A percentile compares a stretch with the other conserved stretches of the same genome.
Conservation (phyloP, 2,888 invertebrate species). For the Hofmannophila pseudospretella region DNA sequence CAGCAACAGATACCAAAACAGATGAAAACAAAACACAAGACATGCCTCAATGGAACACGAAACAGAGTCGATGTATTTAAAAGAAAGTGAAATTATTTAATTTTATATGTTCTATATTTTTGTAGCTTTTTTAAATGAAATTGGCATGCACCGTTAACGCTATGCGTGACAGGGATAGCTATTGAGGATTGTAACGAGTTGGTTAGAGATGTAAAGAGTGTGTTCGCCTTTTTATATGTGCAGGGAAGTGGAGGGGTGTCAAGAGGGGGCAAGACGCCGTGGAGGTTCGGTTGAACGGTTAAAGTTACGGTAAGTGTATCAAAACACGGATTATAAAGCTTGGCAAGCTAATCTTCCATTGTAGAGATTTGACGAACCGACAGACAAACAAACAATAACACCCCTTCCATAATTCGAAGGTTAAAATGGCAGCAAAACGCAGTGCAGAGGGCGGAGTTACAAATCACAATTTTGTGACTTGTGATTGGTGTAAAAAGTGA, state of each 20-base stretch:
- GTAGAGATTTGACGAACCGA: too few species aligned
- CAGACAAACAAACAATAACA: too few species aligned
- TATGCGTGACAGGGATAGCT: constrained; percentile 49
- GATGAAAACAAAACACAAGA: constrained; percentile 8
- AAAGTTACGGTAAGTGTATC: constrained; percentile 29
- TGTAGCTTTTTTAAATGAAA: constrained; percentile 63
- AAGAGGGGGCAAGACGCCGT: constrained; percentile 24
- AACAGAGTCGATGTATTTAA: constrained; percentile 4
- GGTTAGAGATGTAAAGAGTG: constrained; percentile 62
- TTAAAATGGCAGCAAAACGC: too few species aligned
- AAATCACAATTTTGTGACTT: too few species aligned
- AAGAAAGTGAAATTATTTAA: constrained; percentile 9
- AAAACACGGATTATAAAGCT: background rate
- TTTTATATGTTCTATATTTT: constrained; percentile 31
- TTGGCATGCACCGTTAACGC: constrained; percentile 71
- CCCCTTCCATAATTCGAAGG: too few species aligned
- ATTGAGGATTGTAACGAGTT: constrained; percentile 30
- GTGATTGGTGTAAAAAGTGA: too few species aligned
- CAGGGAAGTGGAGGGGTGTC: constrained; percentile 56
- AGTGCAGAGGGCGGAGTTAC: too few species aligned
- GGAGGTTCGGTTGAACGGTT: constrained; percentile 3
- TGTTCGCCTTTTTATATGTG: constrained; percentile 77
- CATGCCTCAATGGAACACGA: constrained; percentile 9
- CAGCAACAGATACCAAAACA: constrained; percentile 10
- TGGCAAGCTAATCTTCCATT: background rate